phyloP scores from a whole-genome alignment of 2,113 vertebrate genomes.

The Osmerus eperlanus region DNA sequence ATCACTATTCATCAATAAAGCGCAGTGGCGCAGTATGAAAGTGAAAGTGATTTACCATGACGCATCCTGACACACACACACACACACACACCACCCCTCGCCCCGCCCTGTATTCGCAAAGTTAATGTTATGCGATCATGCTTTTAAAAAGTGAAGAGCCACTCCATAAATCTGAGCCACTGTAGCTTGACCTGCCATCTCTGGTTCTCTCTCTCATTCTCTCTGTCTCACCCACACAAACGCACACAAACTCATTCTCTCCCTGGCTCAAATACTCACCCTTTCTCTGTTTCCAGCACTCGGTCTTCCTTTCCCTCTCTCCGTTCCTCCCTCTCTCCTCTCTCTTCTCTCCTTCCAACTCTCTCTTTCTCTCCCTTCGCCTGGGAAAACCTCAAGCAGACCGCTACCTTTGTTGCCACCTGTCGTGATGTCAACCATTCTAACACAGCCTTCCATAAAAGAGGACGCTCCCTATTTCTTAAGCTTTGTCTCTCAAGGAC shows the following conservation, averaged over 20 bases:
- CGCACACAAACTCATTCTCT: not conserved
- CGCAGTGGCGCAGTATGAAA: slow-evolving; percentile 54
- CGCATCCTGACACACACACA: slow-evolving; percentile 6
- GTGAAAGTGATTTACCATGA: slow-evolving; percentile 66
- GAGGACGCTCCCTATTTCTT: no score
- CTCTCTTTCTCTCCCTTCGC: not conserved
- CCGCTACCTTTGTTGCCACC: not conserved
- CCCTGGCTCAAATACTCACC: not conserved
- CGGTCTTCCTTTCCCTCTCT: not conserved
- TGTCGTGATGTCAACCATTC: no score
- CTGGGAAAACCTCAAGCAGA: not conserved
- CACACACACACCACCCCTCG: slow-evolving; percentile 15
- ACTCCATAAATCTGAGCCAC: slow-evolving; percentile 58
- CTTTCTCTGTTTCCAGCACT: not conserved
- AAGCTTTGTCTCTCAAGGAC: no score
- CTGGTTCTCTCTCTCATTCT: slow-evolving; percentile 14
- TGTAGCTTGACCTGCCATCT: slow-evolving; percentile 48
- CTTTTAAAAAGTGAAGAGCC: slow-evolving; percentile 69
- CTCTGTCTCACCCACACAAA: not conserved
- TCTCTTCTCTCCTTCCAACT: not conserved
- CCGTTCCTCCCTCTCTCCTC: not conserved
- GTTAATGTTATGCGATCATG: slow-evolving; percentile 64
- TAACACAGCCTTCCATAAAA: no score
- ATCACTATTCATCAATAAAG: slow-evolving; percentile 64
- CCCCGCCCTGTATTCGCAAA: slow-evolving; percentile 57